Conservation (phyloP, 2,888 invertebrate genomes). For the Zygogramma bicolorata region DNA sequence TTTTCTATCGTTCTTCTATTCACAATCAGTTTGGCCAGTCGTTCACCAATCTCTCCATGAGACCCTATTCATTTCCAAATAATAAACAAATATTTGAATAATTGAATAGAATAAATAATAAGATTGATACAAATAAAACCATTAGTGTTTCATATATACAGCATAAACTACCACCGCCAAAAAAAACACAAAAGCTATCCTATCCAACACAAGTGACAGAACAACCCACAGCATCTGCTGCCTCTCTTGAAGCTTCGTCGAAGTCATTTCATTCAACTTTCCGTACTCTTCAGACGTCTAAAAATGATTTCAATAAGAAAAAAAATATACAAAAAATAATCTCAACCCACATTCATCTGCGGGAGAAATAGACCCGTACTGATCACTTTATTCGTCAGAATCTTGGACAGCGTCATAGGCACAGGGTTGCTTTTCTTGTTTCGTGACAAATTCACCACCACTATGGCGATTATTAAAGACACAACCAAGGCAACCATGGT, state of each 20-base stretch:
- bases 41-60: too few species aligned
- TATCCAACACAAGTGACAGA: conserved; percentile 59
- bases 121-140: too few species aligned
- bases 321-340: background rate
- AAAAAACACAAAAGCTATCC: conserved; percentile 58
- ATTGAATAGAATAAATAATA: too few species aligned
- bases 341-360: conserved; percentile 54
- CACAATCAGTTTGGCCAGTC: too few species aligned
- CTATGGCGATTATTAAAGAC: conserved; percentile 55
- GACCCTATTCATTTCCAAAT: too few species aligned
- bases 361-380: conserved; percentile 57
- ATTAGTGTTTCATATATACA: too few species aligned
- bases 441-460: conserved; percentile 60
- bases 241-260: conserved; percentile 33
- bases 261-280: conserved; percentile 47
- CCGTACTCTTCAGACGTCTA: conserved; percentile 58
- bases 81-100: too few species aligned
- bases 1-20: too few species aligned
- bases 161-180: too few species aligned
- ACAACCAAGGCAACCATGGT: conserved; percentile 54
- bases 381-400: conserved; percentile 54
- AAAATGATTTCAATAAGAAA: conserved; percentile 35
- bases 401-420: conserved; percentile 54
- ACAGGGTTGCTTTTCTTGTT: conserved; percentile 52
- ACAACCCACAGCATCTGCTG: conserved; percentile 59